Conservation (phyloP, 2,888 invertebrate genomes). For the Iselma pallidipennis region DNA sequence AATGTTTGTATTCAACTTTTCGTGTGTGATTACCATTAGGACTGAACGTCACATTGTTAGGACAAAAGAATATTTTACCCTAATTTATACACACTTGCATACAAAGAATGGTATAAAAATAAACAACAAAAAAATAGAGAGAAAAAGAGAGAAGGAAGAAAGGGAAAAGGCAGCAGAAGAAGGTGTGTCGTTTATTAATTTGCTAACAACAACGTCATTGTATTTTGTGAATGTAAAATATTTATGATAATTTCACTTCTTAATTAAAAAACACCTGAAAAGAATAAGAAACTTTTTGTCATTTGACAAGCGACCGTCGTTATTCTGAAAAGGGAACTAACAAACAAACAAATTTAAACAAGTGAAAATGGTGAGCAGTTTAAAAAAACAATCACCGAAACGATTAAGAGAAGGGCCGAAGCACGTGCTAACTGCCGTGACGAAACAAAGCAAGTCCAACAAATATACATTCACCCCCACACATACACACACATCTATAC, state of each 20-base stretch:
- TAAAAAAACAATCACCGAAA: slow-evolving; percentile 40
- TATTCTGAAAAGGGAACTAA: no score
- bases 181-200: neutral
- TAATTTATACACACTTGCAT: no score
- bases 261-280: slow-evolving; percentile 2
- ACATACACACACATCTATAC: no score
- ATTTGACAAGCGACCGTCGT: slow-evolving; percentile 7
- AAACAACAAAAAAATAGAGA: no score
- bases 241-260: neutral
- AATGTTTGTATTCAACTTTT: neutral
- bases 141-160: no score
- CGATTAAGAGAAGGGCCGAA: slow-evolving; percentile 38
- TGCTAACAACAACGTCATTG: neutral
- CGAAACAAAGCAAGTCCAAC: slow-evolving; percentile 37
- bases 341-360: slow-evolving; percentile 34
- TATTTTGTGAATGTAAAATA: neutral
- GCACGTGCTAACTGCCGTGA: slow-evolving; percentile 39
- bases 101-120: no score
- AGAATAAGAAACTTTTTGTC: slow-evolving; percentile 2
- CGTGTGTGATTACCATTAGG: neutral
- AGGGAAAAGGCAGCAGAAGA: neutral
- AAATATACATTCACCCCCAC: slow-evolving; percentile 11
- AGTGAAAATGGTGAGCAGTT: slow-evolving; percentile 36
- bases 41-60: neutral
- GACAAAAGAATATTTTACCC: neutral